Conservation (phyloP, 1,140 invertebrate genomes). For the Bombus fervidus region DNA sequence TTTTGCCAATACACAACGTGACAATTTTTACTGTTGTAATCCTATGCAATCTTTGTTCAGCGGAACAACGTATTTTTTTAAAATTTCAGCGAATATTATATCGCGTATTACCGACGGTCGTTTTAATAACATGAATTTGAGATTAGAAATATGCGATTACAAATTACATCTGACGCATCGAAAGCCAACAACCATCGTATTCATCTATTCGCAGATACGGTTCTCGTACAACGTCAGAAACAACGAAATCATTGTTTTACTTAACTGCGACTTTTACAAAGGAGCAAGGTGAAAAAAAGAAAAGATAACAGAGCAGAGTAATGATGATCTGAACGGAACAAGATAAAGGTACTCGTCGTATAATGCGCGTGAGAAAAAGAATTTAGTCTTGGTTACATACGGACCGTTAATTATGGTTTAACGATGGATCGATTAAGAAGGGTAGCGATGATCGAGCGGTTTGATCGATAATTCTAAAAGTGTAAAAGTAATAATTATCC, state of each 20-base stretch:
- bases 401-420: too few relatives aligned
- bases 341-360: background rate
- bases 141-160: conserved; percentile 12
- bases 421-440: too few relatives aligned
- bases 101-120: background rate
- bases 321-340: background rate
- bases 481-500: background rate
- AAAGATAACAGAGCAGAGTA: background rate
- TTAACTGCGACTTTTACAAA: conserved; percentile 10
- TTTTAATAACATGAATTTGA: conserved; percentile 40
- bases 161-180: conserved; percentile 24
- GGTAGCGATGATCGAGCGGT: background rate
- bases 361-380: background rate
- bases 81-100: conserved; percentile 21
- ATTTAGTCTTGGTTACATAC: background rate
- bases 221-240: conserved; percentile 35
- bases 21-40: conserved; percentile 48
- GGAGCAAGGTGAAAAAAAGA: background rate
- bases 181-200: conserved; percentile 31
- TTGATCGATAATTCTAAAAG: conserved; percentile 15
- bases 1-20: conserved; percentile 16
- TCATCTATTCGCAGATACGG: conserved; percentile 23
- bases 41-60: conserved; percentile 43
- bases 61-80: conserved; percentile 41
- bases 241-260: conserved; percentile 46